Conservation (phyloP, 2,888 invertebrate genomes). For the Stegana nigrithorax region DNA sequence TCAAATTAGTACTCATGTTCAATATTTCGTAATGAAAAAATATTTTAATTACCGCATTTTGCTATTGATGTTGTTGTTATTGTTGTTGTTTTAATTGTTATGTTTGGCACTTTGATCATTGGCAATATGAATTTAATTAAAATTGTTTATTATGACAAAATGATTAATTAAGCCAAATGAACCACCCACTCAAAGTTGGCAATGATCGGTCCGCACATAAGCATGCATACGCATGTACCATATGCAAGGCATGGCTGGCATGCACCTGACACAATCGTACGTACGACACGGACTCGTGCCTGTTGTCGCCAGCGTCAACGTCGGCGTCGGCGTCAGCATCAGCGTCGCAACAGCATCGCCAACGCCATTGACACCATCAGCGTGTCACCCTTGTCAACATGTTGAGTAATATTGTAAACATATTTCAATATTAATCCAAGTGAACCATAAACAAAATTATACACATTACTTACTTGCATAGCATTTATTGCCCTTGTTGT, state of each 20-base stretch:
- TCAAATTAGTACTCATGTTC: no score
- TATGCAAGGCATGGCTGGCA: no score
- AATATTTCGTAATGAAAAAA: conserved; percentile 10
- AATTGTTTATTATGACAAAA: conserved; percentile 54
- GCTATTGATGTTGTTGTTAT: not conserved
- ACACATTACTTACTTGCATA: no score
- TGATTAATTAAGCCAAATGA: conserved; percentile 57
- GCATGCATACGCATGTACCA: not conserved
- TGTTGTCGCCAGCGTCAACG: not conserved
- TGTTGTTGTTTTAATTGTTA: not conserved
- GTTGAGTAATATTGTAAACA: conserved; percentile 5
- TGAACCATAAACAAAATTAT: conserved; percentile 5
- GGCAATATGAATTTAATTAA: conserved; percentile 50
- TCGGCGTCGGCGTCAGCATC: not conserved
- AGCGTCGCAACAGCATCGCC: not conserved
- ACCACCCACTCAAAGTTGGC: conserved; percentile 49
- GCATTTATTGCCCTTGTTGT: no score
- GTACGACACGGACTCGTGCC: no score
- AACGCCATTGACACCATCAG: not conserved
- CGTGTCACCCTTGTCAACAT: conserved; percentile 3
- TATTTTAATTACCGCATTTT: not conserved
- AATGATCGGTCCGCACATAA: not conserved
- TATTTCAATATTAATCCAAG: conserved; percentile 7
- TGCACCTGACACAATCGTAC: no score
- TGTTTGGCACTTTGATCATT: conserved; percentile 21